phyloP scores from a whole-genome alignment of 2,113 vertebrate species.

The Thermophis baileyi region DNA sequence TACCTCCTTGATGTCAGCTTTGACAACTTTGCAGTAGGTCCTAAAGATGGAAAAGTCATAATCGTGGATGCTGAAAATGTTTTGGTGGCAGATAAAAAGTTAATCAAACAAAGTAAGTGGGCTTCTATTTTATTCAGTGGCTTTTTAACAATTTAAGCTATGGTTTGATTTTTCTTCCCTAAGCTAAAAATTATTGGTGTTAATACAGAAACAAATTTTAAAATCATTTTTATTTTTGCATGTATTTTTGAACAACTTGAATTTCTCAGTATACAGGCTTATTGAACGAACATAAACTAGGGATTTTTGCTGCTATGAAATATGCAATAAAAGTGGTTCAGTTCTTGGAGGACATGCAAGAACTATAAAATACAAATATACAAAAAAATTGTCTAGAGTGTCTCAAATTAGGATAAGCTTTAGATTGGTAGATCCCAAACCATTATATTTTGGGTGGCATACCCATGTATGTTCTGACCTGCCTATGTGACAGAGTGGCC shows the following conservation, averaged over 20 bases:
- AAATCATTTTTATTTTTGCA: not conserved
- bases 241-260: not conserved
- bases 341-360: not conserved
- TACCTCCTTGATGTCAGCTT: slow-evolving; percentile 99
- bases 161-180: not conserved
- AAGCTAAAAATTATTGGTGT: not conserved
- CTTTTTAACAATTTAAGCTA: slow-evolving; percentile 14
- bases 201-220: not conserved
- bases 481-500: not conserved
- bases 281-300: not conserved
- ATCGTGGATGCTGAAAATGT: slow-evolving; percentile 98
- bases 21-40: slow-evolving; percentile 97
- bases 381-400: not conserved
- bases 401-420: not conserved
- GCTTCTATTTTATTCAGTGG: not conserved
- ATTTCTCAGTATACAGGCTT: not conserved
- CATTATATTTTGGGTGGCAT: not conserved
- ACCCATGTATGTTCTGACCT: not conserved
- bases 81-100: slow-evolving; percentile 94
- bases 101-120: slow-evolving; percentile 96
- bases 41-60: slow-evolving; percentile 94
- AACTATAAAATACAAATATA: not conserved
- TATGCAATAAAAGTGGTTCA: not conserved
- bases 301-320: not conserved
- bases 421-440: not conserved